Evolutionary conservation across 1,140 invertebrate genomes (phyloP).

Genomic region (Cydia fagiglandana): DNA sequence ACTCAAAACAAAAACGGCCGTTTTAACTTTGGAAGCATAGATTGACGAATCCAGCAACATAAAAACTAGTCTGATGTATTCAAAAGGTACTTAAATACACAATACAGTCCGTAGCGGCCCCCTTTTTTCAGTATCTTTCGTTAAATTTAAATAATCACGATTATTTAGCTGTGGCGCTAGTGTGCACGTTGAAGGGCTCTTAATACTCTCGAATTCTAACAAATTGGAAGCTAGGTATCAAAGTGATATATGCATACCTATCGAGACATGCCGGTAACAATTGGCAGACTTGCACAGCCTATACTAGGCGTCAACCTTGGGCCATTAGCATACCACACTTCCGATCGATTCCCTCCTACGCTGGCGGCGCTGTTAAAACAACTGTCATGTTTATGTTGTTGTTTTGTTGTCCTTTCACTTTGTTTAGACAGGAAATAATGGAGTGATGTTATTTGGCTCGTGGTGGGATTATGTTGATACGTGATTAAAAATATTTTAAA

Average conservation of each 20-base stretch:
- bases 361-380: not conserved
- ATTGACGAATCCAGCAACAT: no score
- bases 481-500: no score
- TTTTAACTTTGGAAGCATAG: no score
- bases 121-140: no score
- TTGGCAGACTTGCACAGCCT: not conserved
- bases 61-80: no score
- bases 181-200: no score
- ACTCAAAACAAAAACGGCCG: no score
- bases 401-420: conserved; percentile 15
- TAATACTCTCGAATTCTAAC: not conserved
- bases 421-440: not conserved
- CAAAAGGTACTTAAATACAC: no score
- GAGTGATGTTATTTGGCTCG: not conserved
- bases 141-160: no score
- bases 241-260: not conserved
- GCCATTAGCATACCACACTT: conserved; percentile 19
- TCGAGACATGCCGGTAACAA: not conserved
- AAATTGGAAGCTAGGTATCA: not conserved
- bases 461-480: not conserved
- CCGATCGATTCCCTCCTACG: conserved; percentile 23
- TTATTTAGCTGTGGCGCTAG: no score
- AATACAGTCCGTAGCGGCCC: no score
- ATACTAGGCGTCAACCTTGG: conserved; percentile 9
- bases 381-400: not conserved